Evolutionary conservation across 1,140 invertebrate species (phyloP).

Genomic region (Brachionus angularis): DNA sequence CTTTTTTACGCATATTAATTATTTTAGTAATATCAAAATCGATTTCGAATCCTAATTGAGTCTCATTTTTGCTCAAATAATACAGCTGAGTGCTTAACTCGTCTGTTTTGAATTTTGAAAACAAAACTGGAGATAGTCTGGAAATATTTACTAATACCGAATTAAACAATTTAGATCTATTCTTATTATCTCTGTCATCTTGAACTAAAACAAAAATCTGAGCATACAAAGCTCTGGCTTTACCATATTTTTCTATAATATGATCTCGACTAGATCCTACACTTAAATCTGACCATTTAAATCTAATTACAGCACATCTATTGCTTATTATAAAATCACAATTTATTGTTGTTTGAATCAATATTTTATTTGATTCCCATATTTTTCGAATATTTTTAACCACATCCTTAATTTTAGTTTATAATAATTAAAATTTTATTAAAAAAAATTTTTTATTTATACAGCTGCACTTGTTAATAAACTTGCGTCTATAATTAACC

Average conservation of each 20-base stretch:
- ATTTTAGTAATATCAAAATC: background rate
- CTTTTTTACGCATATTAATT: constrained; percentile 29
- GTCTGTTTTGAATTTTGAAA: constrained; percentile 2
- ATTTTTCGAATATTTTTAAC: constrained; percentile 22
- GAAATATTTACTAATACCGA: constrained; percentile 21
- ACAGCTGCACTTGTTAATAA: constrained; percentile 17
- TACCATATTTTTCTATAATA: constrained; percentile 27
- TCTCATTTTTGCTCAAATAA: constrained; percentile 25
- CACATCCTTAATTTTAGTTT: constrained; percentile 13
- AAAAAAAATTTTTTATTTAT: background rate
- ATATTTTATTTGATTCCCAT: constrained; percentile 7
- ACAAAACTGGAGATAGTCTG: constrained; percentile 19
- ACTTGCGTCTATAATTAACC: constrained; percentile 11
- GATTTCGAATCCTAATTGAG: background rate
- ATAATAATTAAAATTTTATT: background rate
- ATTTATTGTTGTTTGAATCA: background rate
- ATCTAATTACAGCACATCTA: background rate
- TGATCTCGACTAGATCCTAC: constrained; percentile 1
- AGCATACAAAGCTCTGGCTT: constrained; percentile 1
- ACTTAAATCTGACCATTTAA: constrained; percentile 31
- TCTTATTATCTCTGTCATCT: constrained; percentile 37
- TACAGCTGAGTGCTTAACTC: constrained; percentile 21
- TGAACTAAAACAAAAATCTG: background rate
- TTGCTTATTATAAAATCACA: constrained; percentile 41
- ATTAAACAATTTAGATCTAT: constrained; percentile 37